These are phyloP conservation scores for Paelopatides confundens DNA, from an alignment of 53 echinoderm and acorn worm genomes.

Conservation along the genomic window DNA sequence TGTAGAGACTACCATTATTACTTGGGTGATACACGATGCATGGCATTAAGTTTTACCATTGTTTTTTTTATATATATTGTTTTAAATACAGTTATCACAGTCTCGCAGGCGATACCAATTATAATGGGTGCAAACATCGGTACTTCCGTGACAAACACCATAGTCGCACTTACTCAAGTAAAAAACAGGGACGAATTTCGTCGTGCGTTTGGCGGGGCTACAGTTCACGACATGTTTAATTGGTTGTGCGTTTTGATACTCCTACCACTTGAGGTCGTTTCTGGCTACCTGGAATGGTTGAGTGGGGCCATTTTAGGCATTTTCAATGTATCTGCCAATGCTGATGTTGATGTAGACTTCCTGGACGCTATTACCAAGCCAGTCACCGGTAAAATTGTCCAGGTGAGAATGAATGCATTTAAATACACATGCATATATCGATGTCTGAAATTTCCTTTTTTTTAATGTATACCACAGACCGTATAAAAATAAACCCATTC, in stretches of 20 bases:
- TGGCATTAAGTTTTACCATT: no score
- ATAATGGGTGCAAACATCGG: slow-evolving; percentile 99
- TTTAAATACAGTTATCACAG: slow-evolving; percentile 63
- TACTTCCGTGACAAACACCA: slow-evolving; percentile 94
- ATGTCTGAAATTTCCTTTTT: no score
- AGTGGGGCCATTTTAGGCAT: slow-evolving; percentile 61
- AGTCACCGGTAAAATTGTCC: slow-evolving; percentile 76
- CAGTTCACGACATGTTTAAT: slow-evolving; percentile 97
- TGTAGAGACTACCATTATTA: no score
- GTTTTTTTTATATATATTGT: no score
- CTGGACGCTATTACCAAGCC: slow-evolving; percentile 91
- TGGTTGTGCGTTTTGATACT: slow-evolving; percentile 87
- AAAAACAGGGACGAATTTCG: slow-evolving; percentile 86
- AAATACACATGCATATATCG: no score
- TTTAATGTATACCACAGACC: no score
- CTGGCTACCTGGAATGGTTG: slow-evolving; percentile 73
- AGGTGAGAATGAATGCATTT: no score
- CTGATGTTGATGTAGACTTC: slow-evolving; percentile 79
- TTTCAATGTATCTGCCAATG: slow-evolving; percentile 44
- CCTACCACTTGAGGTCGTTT: slow-evolving; percentile 79
- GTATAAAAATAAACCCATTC: no score
- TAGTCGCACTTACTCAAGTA: slow-evolving; percentile 79
- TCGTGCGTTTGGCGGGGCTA: slow-evolving; percentile 94
- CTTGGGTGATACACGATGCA: no score
- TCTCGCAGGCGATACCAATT: slow-evolving; percentile 83